A percentile compares a stretch with the other conserved stretches of the same genome.
phyloP scores from a whole-genome alignment of 2,113 vertebrate species.

The Pteropus alecto region DNA sequence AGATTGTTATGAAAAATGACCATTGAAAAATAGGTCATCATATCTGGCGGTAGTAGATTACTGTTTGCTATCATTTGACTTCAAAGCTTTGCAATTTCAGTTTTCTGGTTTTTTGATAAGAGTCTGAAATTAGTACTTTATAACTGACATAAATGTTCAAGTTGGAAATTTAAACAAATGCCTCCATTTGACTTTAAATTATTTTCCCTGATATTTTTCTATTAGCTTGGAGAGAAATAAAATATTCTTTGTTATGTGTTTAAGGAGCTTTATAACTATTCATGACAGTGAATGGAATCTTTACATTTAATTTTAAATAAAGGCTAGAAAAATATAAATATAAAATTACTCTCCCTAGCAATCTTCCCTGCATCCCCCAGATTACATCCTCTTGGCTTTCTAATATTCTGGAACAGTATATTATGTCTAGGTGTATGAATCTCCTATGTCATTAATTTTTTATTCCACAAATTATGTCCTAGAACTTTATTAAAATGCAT shows the following conservation, averaged over 20 bases:
- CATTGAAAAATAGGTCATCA: not conserved
- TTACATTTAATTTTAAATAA: not conserved
- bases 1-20: slow-evolving; percentile 9
- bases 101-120: not conserved
- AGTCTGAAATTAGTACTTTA: not conserved
- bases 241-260: not conserved
- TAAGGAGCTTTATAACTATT: not conserved
- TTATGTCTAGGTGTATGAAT: not conserved
- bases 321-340: not conserved
- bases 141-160: not conserved
- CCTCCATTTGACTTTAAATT: not conserved
- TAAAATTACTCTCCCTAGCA: not conserved
- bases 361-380: not conserved
- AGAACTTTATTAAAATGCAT: not conserved
- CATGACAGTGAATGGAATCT: not conserved
- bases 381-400: not conserved
- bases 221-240: not conserved
- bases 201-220: not conserved
- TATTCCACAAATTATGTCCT: not conserved
- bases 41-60: not conserved
- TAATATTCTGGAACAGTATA: not conserved
- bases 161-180: not conserved
- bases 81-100: not conserved
- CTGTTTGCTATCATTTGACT: not conserved
- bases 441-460: not conserved